Conservation (phyloP, 1,140 invertebrate genomes). For the Drosophila dunni region DNA sequence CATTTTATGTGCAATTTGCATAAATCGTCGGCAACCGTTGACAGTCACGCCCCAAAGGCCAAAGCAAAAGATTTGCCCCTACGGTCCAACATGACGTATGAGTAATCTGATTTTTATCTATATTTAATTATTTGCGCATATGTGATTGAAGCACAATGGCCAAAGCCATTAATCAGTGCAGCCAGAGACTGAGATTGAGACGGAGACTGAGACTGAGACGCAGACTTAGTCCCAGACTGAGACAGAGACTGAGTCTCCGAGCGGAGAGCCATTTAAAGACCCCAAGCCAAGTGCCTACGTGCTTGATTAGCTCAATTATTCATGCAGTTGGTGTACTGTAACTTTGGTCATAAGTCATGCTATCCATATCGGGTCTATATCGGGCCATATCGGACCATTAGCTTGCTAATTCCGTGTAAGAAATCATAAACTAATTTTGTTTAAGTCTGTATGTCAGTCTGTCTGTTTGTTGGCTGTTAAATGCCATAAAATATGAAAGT, state of each 20-base stretch:
- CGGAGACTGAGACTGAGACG: background rate
- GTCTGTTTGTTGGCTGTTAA: constrained; percentile 15
- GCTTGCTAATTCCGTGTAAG: constrained; percentile 69
- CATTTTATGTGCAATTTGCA: constrained; percentile 49
- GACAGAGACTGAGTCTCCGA: background rate
- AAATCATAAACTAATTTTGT: constrained; percentile 66
- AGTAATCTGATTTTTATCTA: constrained; percentile 79
- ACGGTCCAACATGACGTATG: constrained; percentile 44
- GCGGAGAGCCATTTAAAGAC: constrained; percentile 8
- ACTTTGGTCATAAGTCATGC: constrained; percentile 16
- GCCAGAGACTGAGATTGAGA: constrained; percentile 5
- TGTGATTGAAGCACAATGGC: constrained; percentile 73
- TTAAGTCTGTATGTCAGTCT: background rate
- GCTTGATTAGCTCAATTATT: constrained; percentile 71
- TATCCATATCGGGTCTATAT: constrained; percentile 18
- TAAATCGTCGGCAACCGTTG: constrained; percentile 42
- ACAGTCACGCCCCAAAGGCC: constrained; percentile 40
- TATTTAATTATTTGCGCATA: constrained; percentile 73
- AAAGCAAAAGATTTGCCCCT: background rate
- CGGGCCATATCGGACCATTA: constrained; percentile 32
- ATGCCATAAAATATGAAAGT: constrained; percentile 72
- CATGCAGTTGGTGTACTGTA: constrained; percentile 35
- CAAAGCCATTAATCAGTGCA: constrained; percentile 76
- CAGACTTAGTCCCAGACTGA: background rate
- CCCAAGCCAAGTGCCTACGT: constrained; percentile 58